These are phyloP conservation scores for Valencia hispanica DNA, from an alignment of 2,797 vertebrate species.

Conservation along the genomic window DNA sequence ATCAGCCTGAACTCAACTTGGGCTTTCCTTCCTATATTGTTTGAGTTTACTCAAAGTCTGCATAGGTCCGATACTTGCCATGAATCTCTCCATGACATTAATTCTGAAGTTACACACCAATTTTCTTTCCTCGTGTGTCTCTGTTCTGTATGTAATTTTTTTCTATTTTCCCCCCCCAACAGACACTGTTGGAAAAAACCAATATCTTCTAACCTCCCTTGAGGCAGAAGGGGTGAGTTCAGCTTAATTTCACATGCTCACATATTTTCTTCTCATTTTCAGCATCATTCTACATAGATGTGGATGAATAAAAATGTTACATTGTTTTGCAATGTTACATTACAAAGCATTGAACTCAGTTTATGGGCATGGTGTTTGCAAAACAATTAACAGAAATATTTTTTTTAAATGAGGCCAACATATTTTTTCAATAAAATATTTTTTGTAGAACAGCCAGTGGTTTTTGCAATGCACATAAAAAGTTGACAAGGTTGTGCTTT, in stretches of 20 bases:
- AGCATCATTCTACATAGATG: not conserved
- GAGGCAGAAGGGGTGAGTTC: conserved; percentile 62
- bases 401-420: not conserved
- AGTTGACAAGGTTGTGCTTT: not conserved
- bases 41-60: not conserved
- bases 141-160: conserved; percentile 9
- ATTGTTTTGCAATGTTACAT: not conserved
- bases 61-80: not conserved
- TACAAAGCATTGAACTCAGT: not conserved
- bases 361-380: not conserved
- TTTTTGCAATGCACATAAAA: not conserved
- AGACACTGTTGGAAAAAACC: conserved; percentile 52
- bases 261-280: conserved; percentile 7
- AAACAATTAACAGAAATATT: not conserved
- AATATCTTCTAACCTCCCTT: conserved; percentile 51
- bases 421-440: not conserved
- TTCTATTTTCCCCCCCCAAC: conserved; percentile 36
- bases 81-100: not conserved
- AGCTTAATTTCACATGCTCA: conserved; percentile 5
- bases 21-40: not conserved
- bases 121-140: not conserved
- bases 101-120: not conserved
- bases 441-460: not conserved
- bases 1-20: conserved; percentile 2
- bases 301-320: not conserved